These are phyloP conservation scores for Diadumene lineata DNA, from an alignment of 92 coral and sea anemone genomes.

Conservation along the genomic window DNA sequence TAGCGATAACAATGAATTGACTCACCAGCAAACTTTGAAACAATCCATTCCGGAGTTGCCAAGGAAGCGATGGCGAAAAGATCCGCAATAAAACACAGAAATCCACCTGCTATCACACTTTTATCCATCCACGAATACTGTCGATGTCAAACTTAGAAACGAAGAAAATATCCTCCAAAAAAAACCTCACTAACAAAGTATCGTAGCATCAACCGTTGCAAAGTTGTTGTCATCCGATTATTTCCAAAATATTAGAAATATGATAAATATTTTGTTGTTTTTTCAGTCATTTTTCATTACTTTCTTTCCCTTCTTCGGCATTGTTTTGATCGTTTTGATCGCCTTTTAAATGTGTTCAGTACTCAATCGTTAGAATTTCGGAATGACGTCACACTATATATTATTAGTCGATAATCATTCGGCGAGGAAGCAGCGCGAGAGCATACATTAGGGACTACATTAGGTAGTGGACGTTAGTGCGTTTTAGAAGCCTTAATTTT, in stretches of 20 bases:
- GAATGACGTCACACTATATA: background rate
- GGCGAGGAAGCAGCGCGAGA: background rate
- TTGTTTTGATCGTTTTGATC: background rate
- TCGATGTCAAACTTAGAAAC: background rate
- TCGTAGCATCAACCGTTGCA: background rate
- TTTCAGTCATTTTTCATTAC: background rate
- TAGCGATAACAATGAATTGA: too few species aligned
- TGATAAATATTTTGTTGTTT: background rate
- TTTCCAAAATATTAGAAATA: background rate
- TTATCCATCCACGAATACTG: constrained; percentile 57
- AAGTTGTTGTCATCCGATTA: background rate
- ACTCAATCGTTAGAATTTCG: background rate
- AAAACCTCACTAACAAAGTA: background rate
- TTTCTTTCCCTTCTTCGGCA: background rate
- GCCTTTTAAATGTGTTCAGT: constrained; percentile 9
- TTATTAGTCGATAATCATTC: background rate
- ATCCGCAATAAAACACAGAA: constrained; percentile 85
- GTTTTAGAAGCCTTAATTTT: background rate
- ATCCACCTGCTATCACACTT: constrained; percentile 78
- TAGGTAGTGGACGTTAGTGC: background rate
- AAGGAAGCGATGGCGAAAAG: constrained; percentile 91
- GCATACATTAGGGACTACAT: background rate
- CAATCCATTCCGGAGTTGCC: constrained; percentile 94
- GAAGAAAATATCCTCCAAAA: background rate
- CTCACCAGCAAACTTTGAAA: constrained; percentile 88